phyloP scores from a whole-genome alignment of 2,797 vertebrate genomes.

The Rallus crepitans region DNA sequence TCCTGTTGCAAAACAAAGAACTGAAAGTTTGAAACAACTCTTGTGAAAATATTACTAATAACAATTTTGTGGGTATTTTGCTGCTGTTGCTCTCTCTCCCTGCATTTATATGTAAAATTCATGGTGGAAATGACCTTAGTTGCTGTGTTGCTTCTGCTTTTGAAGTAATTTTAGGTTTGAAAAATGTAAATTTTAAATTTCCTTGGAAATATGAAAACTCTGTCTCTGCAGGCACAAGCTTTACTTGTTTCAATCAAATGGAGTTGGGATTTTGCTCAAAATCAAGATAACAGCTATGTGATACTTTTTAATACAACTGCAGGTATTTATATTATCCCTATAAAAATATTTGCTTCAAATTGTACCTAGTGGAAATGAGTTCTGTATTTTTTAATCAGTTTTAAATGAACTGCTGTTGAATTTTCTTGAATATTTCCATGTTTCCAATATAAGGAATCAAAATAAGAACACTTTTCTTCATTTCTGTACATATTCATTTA shows the following conservation, averaged over 20 bases:
- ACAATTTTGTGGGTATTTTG: neutral
- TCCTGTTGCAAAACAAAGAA: neutral
- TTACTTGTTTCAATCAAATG: neutral
- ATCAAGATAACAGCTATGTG: neutral
- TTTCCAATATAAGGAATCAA: neutral
- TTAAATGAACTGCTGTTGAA: neutral
- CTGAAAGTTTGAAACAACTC: neutral
- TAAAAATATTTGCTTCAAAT: neutral
- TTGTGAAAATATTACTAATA: neutral
- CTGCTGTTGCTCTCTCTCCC: neutral
- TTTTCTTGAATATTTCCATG: constrained; percentile 2
- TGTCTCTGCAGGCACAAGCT: neutral
- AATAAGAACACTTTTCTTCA: neutral
- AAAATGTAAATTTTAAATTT: neutral
- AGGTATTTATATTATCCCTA: neutral
- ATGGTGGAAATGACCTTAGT: neutral
- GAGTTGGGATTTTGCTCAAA: neutral
- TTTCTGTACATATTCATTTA: neutral
- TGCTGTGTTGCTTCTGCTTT: neutral
- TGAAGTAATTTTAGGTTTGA: neutral
- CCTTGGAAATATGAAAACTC: neutral
- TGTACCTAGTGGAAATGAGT: neutral
- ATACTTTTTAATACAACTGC: neutral
- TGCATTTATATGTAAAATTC: neutral
- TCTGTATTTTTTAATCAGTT: neutral